phyloP scores from a whole-genome alignment of 1,140 invertebrate species.

The Eulimnadia texana region DNA sequence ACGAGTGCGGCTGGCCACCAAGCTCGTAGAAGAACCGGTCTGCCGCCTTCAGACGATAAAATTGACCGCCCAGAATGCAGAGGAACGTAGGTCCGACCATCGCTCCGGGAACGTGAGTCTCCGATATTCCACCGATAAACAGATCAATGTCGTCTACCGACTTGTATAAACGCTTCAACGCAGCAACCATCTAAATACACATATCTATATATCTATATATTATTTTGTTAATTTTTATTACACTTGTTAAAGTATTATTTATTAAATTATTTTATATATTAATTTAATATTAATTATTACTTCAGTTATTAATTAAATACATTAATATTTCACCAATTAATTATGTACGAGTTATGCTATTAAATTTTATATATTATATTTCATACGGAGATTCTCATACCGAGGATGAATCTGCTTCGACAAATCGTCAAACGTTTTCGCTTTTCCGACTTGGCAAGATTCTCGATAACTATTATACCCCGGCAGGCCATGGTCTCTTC shows the following conservation, averaged over 20 bases:
- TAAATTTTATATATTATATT: too few species aligned
- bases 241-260: background rate
- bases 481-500: conserved; percentile 29
- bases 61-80: conserved; percentile 28
- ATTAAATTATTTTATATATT: background rate
- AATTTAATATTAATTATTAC: background rate
- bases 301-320: background rate
- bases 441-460: conserved; percentile 48
- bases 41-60: conserved; percentile 22
- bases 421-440: conserved; percentile 56
- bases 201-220: too few species aligned
- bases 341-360: too few species aligned
- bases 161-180: conserved; percentile 31
- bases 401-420: conserved; percentile 48
- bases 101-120: conserved; percentile 25
- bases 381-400: too few species aligned
- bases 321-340: background rate
- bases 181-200: background rate
- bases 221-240: too few species aligned
- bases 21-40: conserved; percentile 29
- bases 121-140: conserved; percentile 26
- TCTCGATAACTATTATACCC: conserved; percentile 32
- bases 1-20: conserved; percentile 23
- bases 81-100: conserved; percentile 28
- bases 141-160: conserved; percentile 30